Conservation (phyloP, 2,888 invertebrate genomes). For the Nomada fabriciana region DNA sequence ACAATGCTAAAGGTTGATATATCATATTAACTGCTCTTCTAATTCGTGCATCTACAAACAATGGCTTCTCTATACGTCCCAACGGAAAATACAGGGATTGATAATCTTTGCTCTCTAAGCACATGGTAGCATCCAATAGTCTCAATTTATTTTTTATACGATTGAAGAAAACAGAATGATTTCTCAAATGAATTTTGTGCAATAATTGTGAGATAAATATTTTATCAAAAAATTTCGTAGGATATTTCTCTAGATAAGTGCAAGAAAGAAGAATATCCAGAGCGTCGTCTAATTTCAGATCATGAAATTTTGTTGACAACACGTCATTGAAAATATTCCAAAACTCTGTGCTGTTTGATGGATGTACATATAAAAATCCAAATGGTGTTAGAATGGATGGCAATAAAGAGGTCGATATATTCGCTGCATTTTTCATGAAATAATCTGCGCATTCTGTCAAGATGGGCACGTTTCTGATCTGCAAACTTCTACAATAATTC, state of each 20-base stretch:
- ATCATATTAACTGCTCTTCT: constrained; percentile 85
- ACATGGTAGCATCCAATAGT: constrained; percentile 88
- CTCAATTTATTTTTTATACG: constrained; percentile 85
- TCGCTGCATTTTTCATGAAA: constrained; percentile 85
- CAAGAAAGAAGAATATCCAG: constrained; percentile 88
- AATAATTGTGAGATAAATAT: constrained; percentile 88
- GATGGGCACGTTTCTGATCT: constrained; percentile 86
- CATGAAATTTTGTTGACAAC: constrained; percentile 86
- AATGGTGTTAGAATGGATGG: constrained; percentile 87
- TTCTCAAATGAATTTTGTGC: constrained; percentile 85
- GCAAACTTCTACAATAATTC: constrained; percentile 87
- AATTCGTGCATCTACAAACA: constrained; percentile 86
- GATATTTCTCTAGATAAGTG: constrained; percentile 87
- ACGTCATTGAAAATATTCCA: constrained; percentile 86
- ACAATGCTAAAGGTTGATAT: constrained; percentile 82
- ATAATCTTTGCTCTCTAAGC: constrained; percentile 87
- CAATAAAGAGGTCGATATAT: constrained; percentile 86
- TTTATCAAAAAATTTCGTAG: constrained; percentile 86
- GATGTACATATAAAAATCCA: constrained; percentile 87
- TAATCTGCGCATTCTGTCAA: constrained; percentile 87
- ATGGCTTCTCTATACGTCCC: constrained; percentile 85
- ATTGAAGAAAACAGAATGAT: constrained; percentile 82
- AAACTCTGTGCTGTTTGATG: constrained; percentile 85
- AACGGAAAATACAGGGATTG: constrained; percentile 86
- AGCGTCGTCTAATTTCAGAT: constrained; percentile 86